Evolutionary conservation across 2,888 invertebrate species (phyloP).

Genomic region (Chesias legatella): DNA sequence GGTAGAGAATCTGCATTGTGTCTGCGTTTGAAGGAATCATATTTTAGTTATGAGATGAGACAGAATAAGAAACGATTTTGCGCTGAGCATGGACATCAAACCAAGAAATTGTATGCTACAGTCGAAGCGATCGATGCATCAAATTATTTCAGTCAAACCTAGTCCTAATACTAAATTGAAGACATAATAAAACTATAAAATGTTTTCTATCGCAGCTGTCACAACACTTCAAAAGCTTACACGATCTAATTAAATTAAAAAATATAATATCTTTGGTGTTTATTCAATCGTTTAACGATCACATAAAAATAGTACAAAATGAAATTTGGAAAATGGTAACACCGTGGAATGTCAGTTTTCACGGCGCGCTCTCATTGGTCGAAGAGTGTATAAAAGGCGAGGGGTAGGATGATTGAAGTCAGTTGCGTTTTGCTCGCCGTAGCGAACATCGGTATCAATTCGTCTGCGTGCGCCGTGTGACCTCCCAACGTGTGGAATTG

Average conservation of each 20-base stretch:
- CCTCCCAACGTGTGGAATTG: constrained; percentile 86
- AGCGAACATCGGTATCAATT: constrained; percentile 63
- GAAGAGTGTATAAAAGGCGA: constrained; percentile 46
- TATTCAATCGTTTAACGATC: constrained; percentile 50
- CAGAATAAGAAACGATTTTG: no score
- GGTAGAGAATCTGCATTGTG: background rate
- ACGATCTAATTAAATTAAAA: constrained; percentile 30
- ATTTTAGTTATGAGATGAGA: no score
- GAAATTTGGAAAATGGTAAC: constrained; percentile 26
- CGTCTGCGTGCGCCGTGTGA: constrained; percentile 70
- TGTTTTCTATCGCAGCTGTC: constrained; percentile 32
- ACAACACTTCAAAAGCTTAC: constrained; percentile 50
- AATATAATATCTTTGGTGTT: constrained; percentile 43
- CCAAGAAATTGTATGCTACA: background rate
- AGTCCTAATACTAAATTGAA: constrained; percentile 9
- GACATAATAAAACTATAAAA: constrained; percentile 15
- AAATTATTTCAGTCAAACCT: background rate
- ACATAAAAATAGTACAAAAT: constrained; percentile 32
- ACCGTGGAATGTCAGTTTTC: constrained; percentile 18
- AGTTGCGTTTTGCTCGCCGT: constrained; percentile 38
- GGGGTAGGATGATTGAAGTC: constrained; percentile 25
- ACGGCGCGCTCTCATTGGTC: constrained; percentile 36
- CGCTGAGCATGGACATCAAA: no score
- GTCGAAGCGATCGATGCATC: background rate
- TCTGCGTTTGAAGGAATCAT: background rate